Conservation (phyloP, 1,140 invertebrate species). For the Zelostemma sp. region DNA sequence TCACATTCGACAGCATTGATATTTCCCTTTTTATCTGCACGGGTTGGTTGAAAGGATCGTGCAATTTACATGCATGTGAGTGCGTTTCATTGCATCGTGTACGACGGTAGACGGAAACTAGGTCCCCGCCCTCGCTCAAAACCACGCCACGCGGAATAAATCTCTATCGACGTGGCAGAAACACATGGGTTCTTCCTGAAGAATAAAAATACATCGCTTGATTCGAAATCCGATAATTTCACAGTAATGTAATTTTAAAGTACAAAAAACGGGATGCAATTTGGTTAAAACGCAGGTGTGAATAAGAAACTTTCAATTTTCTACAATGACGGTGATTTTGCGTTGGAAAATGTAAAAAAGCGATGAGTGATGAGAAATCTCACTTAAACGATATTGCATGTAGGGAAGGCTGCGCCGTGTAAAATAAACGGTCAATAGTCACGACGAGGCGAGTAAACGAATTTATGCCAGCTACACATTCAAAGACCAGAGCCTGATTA, state of each 20-base stretch:
- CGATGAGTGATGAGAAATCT: background rate
- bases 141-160: slow-evolving; percentile 8
- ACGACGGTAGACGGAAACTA: background rate
- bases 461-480: slow-evolving; percentile 9
- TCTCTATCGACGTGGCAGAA: background rate
- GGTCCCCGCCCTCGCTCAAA: slow-evolving; percentile 7
- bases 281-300: too few relatives aligned
- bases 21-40: background rate
- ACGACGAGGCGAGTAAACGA: background rate
- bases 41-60: slow-evolving; percentile 7
- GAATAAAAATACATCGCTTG: background rate
- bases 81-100: slow-evolving; percentile 8
- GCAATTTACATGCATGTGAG: slow-evolving; percentile 8
- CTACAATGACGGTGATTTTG: too few relatives aligned
- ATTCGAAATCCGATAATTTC: background rate
- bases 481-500: slow-evolving; percentile 5
- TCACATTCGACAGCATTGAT: background rate
- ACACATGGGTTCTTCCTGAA: background rate
- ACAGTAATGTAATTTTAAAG: too few relatives aligned
- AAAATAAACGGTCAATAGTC: slow-evolving; percentile 1
- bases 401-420: background rate
- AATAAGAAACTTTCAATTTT: too few relatives aligned
- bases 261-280: background rate
- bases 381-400: background rate
- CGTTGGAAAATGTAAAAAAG: background rate